Evolutionary conservation across 1,140 invertebrate genomes (phyloP), one percentile per base, ranked within the genome.

Genomic region (Gryllus bimaculatus): DNA sequence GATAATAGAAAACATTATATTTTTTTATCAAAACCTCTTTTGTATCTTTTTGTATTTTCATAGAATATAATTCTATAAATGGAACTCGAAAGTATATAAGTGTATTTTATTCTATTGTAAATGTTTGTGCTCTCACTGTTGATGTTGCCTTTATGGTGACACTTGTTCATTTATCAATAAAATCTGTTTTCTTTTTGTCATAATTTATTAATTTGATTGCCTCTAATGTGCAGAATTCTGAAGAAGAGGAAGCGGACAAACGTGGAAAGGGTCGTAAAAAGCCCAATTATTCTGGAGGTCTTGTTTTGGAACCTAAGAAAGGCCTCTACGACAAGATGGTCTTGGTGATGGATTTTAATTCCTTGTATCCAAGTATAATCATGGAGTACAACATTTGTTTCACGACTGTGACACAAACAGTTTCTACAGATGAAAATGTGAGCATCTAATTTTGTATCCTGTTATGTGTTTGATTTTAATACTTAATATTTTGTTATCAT

Each of bases 311-410:
- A 77, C 98, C 98, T 0, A 98, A 98, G 85, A 94, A 94, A 85
- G 98, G 98, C 15, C 97, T 99, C 81, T 99, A 99, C 86, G 97
- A 99, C 83, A 96, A 94, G 85, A 92, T 92, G 78, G 94, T 99
- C 81, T 87, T 99, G 74, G 86, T 99, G 7, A 96, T 99, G 94
- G 98, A 99, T 84, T 99, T 99, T 85, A 99, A 99, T 88, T 99
- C 97, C 21, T 86, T 99, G 47, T 99, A 99, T 87, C 98, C 98
- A 0, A 99, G 97, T 84, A 99, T 99, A 81, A 99, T 99, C 83
- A 98, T 99, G 86, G 98, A 99, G 84, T 99, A 96, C 84, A 99
- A 99, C 86, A 96, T 99, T 81, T 99, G 98, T 86, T 99, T 99
- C 84, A 99, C 98, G 0, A 99, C 98, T 1, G 90, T 98, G 8